These are phyloP conservation scores for Dermolepida albohirtum DNA, from an alignment of 2,888 invertebrate genomes.

Conservation along the genomic window DNA sequence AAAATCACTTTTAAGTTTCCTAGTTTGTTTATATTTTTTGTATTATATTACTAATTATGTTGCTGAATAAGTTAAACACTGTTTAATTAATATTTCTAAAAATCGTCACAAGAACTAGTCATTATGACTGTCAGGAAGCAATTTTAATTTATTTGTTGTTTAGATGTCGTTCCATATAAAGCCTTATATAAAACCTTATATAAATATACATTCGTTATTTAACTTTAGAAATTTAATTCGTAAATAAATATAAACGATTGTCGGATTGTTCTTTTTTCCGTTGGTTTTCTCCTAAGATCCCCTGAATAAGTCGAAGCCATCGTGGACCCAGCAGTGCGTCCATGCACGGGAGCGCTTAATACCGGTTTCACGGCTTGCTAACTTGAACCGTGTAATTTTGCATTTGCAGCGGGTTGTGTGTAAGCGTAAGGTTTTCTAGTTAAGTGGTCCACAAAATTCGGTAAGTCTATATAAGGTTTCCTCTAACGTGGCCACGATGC, in stretches of 20 bases:
- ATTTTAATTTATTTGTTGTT: too few species aligned
- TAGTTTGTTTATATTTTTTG: too few species aligned
- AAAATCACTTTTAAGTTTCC: too few species aligned
- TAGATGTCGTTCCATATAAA: too few species aligned
- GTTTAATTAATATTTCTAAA: too few species aligned
- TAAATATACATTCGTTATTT: too few species aligned
- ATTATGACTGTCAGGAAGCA: too few species aligned
- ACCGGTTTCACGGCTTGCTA: slow-evolving; percentile 70
- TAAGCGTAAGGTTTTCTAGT: slow-evolving; percentile 72
- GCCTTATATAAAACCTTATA: too few species aligned
- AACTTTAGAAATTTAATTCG: background rate
- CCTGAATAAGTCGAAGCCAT: slow-evolving; percentile 41
- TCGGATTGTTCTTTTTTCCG: background rate
- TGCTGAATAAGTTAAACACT: too few species aligned
- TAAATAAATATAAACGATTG: background rate
- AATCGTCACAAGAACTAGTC: too few species aligned
- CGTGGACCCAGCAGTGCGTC: slow-evolving; percentile 61
- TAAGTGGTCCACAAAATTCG: slow-evolving; percentile 74
- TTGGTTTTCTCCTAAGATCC: slow-evolving; percentile 46
- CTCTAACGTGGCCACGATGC: slow-evolving; percentile 54
- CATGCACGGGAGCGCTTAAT: slow-evolving; percentile 65
- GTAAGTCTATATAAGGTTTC: slow-evolving; percentile 70
- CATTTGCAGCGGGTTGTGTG: slow-evolving; percentile 67
- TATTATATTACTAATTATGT: too few species aligned
- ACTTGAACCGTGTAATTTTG: slow-evolving; percentile 72